Conservation (phyloP, 2,797 vertebrate genomes). For the Xiphophorus birchmanni region DNA sequence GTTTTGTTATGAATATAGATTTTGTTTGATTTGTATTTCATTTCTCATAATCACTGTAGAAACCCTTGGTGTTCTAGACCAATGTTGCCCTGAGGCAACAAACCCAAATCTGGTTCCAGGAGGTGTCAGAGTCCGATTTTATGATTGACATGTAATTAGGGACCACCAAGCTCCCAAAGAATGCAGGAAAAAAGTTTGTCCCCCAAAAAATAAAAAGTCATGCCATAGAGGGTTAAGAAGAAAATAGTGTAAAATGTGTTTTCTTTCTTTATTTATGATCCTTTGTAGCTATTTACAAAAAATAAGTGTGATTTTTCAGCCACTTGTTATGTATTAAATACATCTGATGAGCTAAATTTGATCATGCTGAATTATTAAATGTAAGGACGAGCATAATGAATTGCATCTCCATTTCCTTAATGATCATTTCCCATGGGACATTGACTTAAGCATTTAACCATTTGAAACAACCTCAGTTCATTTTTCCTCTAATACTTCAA, state of each 20-base stretch:
- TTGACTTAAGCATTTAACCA: neutral
- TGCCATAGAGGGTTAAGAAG: too few relatives aligned
- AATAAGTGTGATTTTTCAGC: neutral
- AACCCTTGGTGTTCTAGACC: too few relatives aligned
- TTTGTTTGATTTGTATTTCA: too few relatives aligned
- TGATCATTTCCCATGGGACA: neutral
- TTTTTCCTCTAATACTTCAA: neutral
- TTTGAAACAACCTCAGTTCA: constrained; percentile 15
- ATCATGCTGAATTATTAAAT: neutral
- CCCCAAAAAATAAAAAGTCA: too few relatives aligned
- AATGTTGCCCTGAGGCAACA: too few relatives aligned
- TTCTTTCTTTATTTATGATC: neutral
- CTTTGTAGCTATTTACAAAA: neutral
- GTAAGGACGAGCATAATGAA: neutral
- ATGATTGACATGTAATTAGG: too few relatives aligned
- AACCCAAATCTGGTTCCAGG: too few relatives aligned
- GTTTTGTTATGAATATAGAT: too few relatives aligned
- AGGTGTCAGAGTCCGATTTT: too few relatives aligned
- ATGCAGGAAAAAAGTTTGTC: too few relatives aligned
- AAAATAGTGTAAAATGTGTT: neutral
- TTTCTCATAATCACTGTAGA: too few relatives aligned
- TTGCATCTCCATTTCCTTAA: constrained; percentile 6
- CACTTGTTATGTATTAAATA: neutral
- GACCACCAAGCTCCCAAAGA: too few relatives aligned
- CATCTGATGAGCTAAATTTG: neutral